A percentile compares a stretch with the other conserved stretches of the same genome.
These are phyloP conservation scores for Drosophila obscura DNA, from an alignment of 1,140 invertebrate genomes.

Conservation along the genomic window DNA sequence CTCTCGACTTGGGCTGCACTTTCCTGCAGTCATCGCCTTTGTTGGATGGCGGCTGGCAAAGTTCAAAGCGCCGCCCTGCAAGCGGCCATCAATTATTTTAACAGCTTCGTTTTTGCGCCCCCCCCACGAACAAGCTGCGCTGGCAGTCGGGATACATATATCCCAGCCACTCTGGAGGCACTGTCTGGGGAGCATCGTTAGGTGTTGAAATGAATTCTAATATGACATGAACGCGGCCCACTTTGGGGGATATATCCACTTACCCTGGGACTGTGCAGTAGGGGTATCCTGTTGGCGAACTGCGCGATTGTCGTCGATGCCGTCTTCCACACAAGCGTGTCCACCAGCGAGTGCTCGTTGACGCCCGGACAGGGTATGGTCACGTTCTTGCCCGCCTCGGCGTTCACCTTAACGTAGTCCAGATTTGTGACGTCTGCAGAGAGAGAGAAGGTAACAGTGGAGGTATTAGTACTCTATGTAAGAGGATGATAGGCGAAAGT, in stretches of 20 bases:
- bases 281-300: conserved; percentile 82
- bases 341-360: conserved; percentile 87
- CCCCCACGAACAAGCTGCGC: too few relatives aligned
- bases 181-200: conserved; percentile 21
- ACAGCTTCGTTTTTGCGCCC: conserved; percentile 62
- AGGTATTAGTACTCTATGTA: too few relatives aligned
- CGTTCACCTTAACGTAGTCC: conserved; percentile 85
- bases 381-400: conserved; percentile 88
- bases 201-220: conserved; percentile 75
- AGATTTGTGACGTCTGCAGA: conserved; percentile 85
- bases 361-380: conserved; percentile 88
- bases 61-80: conserved; percentile 71
- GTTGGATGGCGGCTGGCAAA: conserved; percentile 43
- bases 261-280: conserved; percentile 82
- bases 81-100: conserved; percentile 81
- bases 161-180: conserved; percentile 27
- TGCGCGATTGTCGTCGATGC: conserved; percentile 83
- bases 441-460: background rate
- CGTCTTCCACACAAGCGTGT: conserved; percentile 87
- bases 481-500: conserved; percentile 6
- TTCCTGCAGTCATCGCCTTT: conserved; percentile 44
- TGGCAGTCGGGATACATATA: conserved; percentile 31
- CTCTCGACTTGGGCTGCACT: conserved; percentile 65
- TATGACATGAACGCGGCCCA: conserved; percentile 52
- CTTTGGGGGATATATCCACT: conserved; percentile 44